Evolutionary conservation across 1,140 invertebrate genomes (phyloP).

Genomic region (Atta colombica): DNA sequence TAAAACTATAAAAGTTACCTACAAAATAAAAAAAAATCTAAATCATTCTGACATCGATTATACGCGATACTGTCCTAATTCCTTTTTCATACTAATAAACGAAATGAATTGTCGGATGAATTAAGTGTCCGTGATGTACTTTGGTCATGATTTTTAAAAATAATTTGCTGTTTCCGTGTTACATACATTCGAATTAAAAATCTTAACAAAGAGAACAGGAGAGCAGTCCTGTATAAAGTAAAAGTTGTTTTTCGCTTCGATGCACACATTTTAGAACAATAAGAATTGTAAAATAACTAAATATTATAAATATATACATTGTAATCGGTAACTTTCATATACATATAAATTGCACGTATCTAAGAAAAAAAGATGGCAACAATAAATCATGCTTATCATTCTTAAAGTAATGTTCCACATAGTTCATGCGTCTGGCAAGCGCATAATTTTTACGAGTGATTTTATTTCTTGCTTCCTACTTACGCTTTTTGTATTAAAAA

Average conservation of each 20-base stretch:
- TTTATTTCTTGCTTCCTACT: conserved; percentile 41
- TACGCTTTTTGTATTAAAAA: not conserved
- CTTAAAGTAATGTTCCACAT: conserved; percentile 66
- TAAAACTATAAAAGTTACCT: conserved; percentile 27
- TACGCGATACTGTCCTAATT: conserved; percentile 29
- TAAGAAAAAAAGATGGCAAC: conserved; percentile 81
- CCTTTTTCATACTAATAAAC: conserved; percentile 44
- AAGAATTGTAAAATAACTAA: conserved; percentile 78
- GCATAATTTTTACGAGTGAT: conserved; percentile 60
- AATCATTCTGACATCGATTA: conserved; percentile 32
- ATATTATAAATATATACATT: conserved; percentile 83
- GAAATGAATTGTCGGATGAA: conserved; percentile 43
- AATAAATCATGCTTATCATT: conserved; percentile 79
- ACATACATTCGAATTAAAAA: conserved; percentile 73
- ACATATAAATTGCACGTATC: conserved; percentile 82
- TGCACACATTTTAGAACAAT: conserved; percentile 63
- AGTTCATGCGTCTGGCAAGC: conserved; percentile 30
- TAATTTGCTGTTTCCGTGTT: conserved; percentile 66
- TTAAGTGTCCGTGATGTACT: conserved; percentile 71
- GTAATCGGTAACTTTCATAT: conserved; percentile 84
- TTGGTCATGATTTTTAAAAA: conserved; percentile 81
- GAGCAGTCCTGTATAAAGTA: conserved; percentile 64
- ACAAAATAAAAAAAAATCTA: not conserved
- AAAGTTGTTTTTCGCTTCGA: conserved; percentile 61
- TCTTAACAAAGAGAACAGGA: conserved; percentile 63